phyloP scores from a whole-genome alignment of 2,113 vertebrate genomes.

The Perccottus glenii region DNA sequence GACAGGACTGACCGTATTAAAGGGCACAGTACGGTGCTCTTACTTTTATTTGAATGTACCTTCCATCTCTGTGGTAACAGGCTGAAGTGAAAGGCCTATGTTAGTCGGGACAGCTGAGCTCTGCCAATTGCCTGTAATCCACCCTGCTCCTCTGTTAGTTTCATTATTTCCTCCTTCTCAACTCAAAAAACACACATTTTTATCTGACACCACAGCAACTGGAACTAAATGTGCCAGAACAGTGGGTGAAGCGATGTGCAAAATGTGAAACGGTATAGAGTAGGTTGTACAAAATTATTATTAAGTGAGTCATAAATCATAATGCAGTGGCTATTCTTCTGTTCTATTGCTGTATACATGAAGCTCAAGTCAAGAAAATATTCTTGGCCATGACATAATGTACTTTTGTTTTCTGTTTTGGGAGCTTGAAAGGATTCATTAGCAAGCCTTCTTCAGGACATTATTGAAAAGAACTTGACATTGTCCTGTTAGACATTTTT shows the following conservation, averaged over 20 bases:
- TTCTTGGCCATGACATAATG: too few species aligned
- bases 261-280: neutral
- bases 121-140: slow-evolving; percentile 33
- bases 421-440: too few species aligned
- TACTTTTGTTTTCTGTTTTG: too few species aligned
- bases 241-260: neutral
- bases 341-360: slow-evolving; percentile 1
- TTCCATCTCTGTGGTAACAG: slow-evolving; percentile 55
- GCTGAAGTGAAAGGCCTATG: slow-evolving; percentile 23
- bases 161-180: slow-evolving; percentile 5
- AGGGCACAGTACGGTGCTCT: slow-evolving; percentile 13
- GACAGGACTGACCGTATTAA: slow-evolving; percentile 1
- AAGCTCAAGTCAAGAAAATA: neutral
- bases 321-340: neutral
- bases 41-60: slow-evolving; percentile 30
- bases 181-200: slow-evolving; percentile 30
- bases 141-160: neutral
- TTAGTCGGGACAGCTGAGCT: slow-evolving; percentile 40
- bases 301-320: neutral
- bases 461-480: too few species aligned
- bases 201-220: slow-evolving; percentile 53
- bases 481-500: too few species aligned
- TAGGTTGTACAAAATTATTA: too few species aligned
- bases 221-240: slow-evolving; percentile 45
- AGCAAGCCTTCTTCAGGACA: too few species aligned